Conservation (phyloP, 2,888 invertebrate species). For the Anoplius nigerrimus region DNA sequence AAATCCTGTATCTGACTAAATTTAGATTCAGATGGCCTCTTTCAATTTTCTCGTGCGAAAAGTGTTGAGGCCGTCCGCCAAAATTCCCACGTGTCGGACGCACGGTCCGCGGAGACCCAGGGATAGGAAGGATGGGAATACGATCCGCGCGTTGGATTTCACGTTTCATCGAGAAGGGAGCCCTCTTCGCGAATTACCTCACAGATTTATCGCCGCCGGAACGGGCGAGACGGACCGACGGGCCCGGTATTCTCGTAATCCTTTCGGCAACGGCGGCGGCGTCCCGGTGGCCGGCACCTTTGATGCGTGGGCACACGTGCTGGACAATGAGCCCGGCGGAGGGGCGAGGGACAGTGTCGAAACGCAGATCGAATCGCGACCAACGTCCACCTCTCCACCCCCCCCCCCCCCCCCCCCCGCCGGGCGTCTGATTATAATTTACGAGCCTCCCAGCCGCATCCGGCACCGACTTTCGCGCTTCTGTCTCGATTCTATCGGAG, state of each 20-base stretch:
- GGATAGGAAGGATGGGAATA: not conserved
- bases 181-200: conserved; percentile 35
- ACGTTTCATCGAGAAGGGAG: conserved; percentile 36
- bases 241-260: conserved; percentile 30
- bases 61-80: too few species aligned
- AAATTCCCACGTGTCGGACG: too few species aligned
- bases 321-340: too few species aligned
- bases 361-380: conserved; percentile 71
- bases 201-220: conserved; percentile 53
- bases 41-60: too few species aligned
- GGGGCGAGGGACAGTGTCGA: conserved; percentile 36
- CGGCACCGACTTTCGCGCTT: conserved; percentile 22
- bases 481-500: conserved; percentile 10
- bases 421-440: conserved; percentile 69
- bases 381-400: conserved; percentile 72
- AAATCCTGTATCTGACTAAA: too few species aligned
- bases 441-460: conserved; percentile 51
- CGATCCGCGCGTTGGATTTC: conserved; percentile 35
- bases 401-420: conserved; percentile 16
- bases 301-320: conserved; percentile 67
- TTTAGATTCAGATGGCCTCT: too few species aligned
- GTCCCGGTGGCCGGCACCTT: conserved; percentile 60
- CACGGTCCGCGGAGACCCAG: too few species aligned
- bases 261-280: conserved; percentile 9
- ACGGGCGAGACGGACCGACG: conserved; percentile 46